Conservation (phyloP, 2,797 vertebrate genomes). For the Ispidina lecontei region DNA sequence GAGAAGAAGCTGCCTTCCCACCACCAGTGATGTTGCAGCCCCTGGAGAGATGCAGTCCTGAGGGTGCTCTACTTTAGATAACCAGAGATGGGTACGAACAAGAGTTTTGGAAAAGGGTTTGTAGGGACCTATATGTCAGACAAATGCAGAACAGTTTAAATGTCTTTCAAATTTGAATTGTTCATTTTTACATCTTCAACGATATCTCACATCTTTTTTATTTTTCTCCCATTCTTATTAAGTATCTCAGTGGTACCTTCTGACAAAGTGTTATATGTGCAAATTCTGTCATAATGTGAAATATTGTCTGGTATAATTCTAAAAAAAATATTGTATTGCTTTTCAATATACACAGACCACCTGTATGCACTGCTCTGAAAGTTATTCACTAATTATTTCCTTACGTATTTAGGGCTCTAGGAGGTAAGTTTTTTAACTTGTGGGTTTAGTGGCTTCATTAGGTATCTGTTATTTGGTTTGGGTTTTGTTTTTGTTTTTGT, state of each 20-base stretch:
- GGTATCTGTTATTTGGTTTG: not conserved
- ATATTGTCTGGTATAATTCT: not conserved
- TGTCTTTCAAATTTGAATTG: not conserved
- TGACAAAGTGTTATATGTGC: not conserved
- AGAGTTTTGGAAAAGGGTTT: not conserved
- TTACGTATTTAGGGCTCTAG: not conserved
- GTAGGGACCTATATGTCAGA: not conserved
- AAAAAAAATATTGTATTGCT: not conserved
- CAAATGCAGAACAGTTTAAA: not conserved
- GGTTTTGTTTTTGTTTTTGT: too few species aligned
- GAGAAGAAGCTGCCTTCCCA: not conserved
- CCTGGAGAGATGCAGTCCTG: not conserved
- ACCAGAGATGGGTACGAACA: not conserved
- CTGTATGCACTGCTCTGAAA: not conserved
- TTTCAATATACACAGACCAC: not conserved
- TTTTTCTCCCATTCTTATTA: not conserved
- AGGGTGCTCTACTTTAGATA: not conserved
- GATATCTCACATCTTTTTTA: not conserved
- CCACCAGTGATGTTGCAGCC: rapidly evolving
- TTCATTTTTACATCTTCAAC: not conserved
- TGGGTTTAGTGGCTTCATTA: not conserved
- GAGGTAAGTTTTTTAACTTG: not conserved
- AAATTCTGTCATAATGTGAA: not conserved
- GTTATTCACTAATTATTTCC: not conserved
- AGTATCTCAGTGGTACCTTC: not conserved